phyloP scores from a whole-genome alignment of 2,797 vertebrate species.

The Pteronotus mesoamericanus region DNA sequence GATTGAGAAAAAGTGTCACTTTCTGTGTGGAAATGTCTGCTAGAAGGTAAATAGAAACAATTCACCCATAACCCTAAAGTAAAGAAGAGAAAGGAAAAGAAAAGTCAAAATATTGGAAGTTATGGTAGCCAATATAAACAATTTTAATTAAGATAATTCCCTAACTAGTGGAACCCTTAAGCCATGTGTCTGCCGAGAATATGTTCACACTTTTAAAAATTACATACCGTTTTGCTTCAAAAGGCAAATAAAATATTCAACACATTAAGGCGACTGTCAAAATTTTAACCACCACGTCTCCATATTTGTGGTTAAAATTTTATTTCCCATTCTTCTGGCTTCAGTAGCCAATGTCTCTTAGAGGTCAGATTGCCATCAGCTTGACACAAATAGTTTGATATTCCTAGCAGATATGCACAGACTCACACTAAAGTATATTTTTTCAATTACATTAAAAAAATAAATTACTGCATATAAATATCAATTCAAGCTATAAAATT shows the following conservation, averaged over 20 bases:
- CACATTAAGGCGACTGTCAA: not conserved
- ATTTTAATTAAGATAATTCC: slow-evolving; percentile 66
- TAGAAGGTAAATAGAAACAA: not conserved
- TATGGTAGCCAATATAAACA: slow-evolving; percentile 33
- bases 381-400: not conserved
- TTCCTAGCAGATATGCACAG: not conserved
- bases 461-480: not conserved
- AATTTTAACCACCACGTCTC: not conserved
- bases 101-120: not conserved
- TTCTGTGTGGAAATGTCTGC: accelerated
- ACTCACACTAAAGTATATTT: not conserved
- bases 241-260: slow-evolving; percentile 61
- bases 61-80: not conserved
- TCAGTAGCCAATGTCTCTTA: not conserved
- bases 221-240: slow-evolving; percentile 44
- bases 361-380: not conserved
- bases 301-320: not conserved
- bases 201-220: slow-evolving; percentile 4
- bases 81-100: not conserved
- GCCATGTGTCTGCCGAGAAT: slow-evolving; percentile 42
- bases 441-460: not conserved
- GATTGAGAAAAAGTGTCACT: not conserved
- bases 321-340: not conserved
- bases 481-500: accelerated
- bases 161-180: slow-evolving; percentile 39